Base-by-base conservation (phyloP, 2,113 vertebrate species). In the Antennarius striatus region DNA sequence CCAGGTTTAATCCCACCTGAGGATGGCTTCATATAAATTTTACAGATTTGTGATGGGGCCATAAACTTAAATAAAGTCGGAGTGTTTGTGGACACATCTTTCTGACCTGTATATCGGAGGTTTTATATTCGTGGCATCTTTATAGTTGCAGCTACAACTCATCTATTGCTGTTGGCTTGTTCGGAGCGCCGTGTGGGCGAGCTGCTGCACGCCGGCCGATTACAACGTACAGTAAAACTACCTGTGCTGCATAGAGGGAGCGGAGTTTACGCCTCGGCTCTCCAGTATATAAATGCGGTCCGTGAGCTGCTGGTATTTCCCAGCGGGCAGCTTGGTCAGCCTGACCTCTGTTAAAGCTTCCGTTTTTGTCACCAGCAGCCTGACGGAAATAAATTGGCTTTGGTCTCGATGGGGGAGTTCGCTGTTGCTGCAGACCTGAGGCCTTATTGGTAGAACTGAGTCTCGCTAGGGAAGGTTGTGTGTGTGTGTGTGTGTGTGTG, bases 301-400 rank as follows among this genome's bases (percentile, higher is more conserved):
- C 83, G 86, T 70, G 47, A 68, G 73, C 81, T 70, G 63, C 57
- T 71, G 68, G 77, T 80, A 87, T 90, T 89, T 88, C 88, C 88
- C 88, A 65, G 53, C 0, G 72, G 86, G 68, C 75, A 39, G 56
- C 69, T 86, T 85, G 86, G 86, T 85, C 83, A 87, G 72, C 71
- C 67, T 85, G 88, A 90, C 88, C 88, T 87, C 86, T 80, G 85
- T 83, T 80, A 89, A 80, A 82, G 82, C 86, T 90, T 87, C 82
- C 85, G 63, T 79, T 87, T 84, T 80, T 89, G 88, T 90, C 88
- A 87, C 83, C 83, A 71, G 80, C 70, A 83, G 81, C 71, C 76
- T 63, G 77, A 85, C 83, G 68, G 82, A 87, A 89, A 90, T 89
- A 90, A 90, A 90, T 90, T 90, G 88, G 86, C 85, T 90, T 71